Conservation (phyloP, 2,797 vertebrate genomes). For the Eleutherodactylus coqui region DNA sequence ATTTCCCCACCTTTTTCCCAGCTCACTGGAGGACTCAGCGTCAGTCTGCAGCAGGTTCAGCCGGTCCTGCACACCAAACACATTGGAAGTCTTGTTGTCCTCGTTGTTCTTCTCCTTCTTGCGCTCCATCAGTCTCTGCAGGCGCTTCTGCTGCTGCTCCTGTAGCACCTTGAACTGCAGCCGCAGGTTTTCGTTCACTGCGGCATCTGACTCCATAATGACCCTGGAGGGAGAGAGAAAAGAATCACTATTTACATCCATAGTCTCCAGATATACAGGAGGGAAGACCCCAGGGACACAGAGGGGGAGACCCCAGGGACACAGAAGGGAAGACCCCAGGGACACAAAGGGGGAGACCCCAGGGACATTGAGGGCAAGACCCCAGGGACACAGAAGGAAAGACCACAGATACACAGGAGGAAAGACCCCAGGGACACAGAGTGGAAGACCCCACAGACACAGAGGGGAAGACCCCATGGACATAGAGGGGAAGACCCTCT, state of each 20-base stretch:
- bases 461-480: too few species aligned
- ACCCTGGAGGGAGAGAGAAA: constrained; percentile 57
- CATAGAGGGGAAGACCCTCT: too few species aligned
- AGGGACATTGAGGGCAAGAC: too few species aligned
- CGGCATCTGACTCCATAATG: constrained; percentile 77
- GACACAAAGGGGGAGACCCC: too few species aligned
- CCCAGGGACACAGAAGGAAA: too few species aligned
- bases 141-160: constrained; percentile 82
- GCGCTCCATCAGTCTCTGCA: constrained; percentile 76
- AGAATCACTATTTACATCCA: background rate
- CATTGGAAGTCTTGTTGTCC: constrained; percentile 54
- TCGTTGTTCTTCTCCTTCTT: constrained; percentile 73
- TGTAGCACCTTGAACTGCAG: constrained; percentile 87
- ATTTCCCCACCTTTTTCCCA: constrained; percentile 17
- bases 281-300: background rate
- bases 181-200: constrained; percentile 73
- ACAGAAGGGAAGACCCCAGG: too few species aligned
- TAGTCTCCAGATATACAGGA: background rate
- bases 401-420: too few species aligned
- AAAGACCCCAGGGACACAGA: too few species aligned
- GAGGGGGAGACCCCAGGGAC: background rate
- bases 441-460: too few species aligned
- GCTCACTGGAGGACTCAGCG: constrained; percentile 43
- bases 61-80: constrained; percentile 64
- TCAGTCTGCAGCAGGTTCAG: constrained; percentile 72